Evolutionary conservation across 92 coral and sea anemone genomes (phyloP), one percentile per base, ranked within the genome.

Genomic region (Phymanthus crucifer): DNA sequence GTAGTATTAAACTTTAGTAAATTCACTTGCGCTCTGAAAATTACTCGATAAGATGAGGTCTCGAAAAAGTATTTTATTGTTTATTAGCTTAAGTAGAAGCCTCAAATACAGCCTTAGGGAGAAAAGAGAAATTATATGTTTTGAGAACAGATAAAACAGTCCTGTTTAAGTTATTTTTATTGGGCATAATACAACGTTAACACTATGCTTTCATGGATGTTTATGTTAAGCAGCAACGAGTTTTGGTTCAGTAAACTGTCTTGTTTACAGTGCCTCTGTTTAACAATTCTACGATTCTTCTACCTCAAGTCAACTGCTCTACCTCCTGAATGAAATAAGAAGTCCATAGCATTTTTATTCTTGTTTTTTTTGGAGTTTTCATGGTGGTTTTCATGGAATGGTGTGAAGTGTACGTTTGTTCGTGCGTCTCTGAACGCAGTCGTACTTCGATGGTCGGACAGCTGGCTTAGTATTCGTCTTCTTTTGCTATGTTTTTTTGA

Each of bases 161-260:
- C 12, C 32, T 24, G 16, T 61, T n/a, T 61, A 24, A 61, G 26
- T 61, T 26, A 14, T 61, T 61, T 14, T 61, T 61, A 27, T 27
- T 61, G 32, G 14, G 29, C 7, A 61, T 11, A 61, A 13, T 61
- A 26, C 29, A 57, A 5, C 68, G 27, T 24, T 24, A 61, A 58
- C 26, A 26, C 26, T 17, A 61, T n/a, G n/a, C n/a, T n/a, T n/a
- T n/a, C 66, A 58, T 58, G 11, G 68, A n/a, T 61, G 68, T 27
- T 61, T 61, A 61, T 27, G 27, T 61, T 12, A 6, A 61, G 68
- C 3, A 61, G 32, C 68, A 13, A 19, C 4, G 27, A 54, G 64
- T 61, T 61, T 26, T 61, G 68, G 34, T 61, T 61, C 68, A 61
- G 32, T 27, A 54, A 61, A 61, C 68, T 61, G 66, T 48, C 23